Evolutionary conservation across 2,113 vertebrate genomes (phyloP).

Genomic region (Cromileptes altivelis): DNA sequence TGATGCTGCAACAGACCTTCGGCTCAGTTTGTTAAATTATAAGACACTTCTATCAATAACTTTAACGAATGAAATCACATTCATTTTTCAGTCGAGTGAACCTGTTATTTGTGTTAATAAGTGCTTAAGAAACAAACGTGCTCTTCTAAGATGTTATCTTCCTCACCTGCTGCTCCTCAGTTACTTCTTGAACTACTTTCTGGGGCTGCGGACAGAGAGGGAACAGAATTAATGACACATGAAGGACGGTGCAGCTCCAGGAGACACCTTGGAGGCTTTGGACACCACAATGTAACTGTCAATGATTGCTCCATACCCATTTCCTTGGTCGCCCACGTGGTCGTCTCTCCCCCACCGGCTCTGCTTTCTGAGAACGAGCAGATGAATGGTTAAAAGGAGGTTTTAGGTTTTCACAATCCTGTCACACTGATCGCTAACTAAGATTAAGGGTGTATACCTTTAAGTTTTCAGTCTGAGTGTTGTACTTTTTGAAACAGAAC

Average conservation of each 20-base stretch:
- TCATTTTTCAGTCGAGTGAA: neutral
- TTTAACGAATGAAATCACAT: neutral
- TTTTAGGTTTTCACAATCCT: constrained; percentile 6
- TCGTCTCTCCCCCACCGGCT: constrained; percentile 93
- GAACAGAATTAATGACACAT: constrained; percentile 26
- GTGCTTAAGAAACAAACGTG: neutral
- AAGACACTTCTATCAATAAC: neutral
- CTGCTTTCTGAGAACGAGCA: constrained; percentile 88
- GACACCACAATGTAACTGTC: constrained; percentile 45
- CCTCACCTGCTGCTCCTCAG: constrained; percentile 84
- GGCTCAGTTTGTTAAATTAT: constrained; percentile 11
- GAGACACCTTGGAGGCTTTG: constrained; percentile 31
- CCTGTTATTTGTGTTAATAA: neutral
- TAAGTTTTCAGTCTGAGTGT: neutral
- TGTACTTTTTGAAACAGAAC: neutral
- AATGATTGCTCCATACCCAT: constrained; percentile 90
- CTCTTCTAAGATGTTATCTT: constrained; percentile 34
- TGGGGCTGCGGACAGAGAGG: constrained; percentile 78
- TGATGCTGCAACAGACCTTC: neutral
- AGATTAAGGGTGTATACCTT: neutral
- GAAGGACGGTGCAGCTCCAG: constrained; percentile 23
- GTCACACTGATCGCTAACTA: neutral
- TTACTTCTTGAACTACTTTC: constrained; percentile 79
- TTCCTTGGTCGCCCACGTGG: constrained; percentile 98
- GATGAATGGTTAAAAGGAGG: neutral